Conservation (phyloP, 2,888 invertebrate species). For the Odontocerum albicorne region DNA sequence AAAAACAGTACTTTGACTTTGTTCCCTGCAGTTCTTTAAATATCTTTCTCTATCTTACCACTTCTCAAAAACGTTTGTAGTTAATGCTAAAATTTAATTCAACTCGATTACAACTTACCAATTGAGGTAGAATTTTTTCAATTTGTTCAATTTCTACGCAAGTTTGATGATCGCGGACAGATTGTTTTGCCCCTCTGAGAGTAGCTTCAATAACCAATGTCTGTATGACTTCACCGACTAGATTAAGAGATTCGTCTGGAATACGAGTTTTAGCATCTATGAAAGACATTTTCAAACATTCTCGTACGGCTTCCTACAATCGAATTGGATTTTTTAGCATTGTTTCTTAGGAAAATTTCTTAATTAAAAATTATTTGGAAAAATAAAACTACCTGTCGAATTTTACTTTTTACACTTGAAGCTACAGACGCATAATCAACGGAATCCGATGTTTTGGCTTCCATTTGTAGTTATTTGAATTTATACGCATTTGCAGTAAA, state of each 20-base stretch:
- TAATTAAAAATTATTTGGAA: constrained; percentile 36
- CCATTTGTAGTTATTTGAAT: too few relatives aligned
- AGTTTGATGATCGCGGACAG: constrained; percentile 50
- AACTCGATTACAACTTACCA: too few relatives aligned
- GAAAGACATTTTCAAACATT: constrained; percentile 55
- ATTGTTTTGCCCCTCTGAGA: constrained; percentile 55
- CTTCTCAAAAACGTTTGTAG: too few relatives aligned
- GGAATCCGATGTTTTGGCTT: too few relatives aligned
- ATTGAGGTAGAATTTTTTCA: constrained; percentile 58
- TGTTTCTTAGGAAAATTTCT: too few relatives aligned
- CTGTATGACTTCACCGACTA: constrained; percentile 57
- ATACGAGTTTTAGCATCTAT: constrained; percentile 59
- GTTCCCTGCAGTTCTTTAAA: too few relatives aligned
- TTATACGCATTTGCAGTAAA: too few relatives aligned
- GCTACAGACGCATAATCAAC: constrained; percentile 12
- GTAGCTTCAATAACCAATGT: constrained; percentile 58
- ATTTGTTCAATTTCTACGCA: constrained; percentile 57
- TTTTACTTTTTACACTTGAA: constrained; percentile 20
- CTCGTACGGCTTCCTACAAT: constrained; percentile 56
- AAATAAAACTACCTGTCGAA: constrained; percentile 38
- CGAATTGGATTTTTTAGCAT: too few relatives aligned
- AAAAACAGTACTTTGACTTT: too few relatives aligned
- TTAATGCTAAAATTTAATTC: too few relatives aligned
- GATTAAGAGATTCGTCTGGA: constrained; percentile 55
- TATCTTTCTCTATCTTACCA: too few relatives aligned